A percentile compares a stretch with the other conserved stretches of the same genome.
Conservation (phyloP, 1,140 invertebrate species). For the Muscidifurax raptorellus region DNA sequence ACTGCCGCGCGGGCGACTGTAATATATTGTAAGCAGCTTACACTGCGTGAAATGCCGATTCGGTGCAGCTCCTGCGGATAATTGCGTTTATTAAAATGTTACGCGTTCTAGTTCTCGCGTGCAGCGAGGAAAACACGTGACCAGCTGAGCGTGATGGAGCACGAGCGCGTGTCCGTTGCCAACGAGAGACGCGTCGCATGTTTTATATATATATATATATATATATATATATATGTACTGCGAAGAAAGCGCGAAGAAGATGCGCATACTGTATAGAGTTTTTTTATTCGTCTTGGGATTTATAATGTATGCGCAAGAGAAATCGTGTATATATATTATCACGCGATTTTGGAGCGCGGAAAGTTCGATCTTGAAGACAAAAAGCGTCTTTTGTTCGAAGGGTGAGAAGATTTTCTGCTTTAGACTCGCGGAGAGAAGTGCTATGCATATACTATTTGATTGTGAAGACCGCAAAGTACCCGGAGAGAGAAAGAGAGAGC, state of each 20-base stretch:
- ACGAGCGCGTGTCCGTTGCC: constrained; percentile 26
- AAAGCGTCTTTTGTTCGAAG: no score
- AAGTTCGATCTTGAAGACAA: no score
- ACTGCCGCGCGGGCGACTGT: no score
- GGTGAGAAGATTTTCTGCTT: not conserved
- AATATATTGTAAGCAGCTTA: not conserved
- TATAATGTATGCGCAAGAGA: no score
- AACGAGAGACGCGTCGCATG: not conserved
- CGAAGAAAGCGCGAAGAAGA: constrained; percentile 17
- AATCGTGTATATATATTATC: no score
- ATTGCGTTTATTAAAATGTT: constrained; percentile 73
- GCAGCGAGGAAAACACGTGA: constrained; percentile 53
- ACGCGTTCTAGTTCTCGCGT: constrained; percentile 71
- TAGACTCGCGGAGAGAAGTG: not conserved
- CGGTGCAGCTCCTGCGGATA: constrained; percentile 53
- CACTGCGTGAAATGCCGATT: constrained; percentile 2
- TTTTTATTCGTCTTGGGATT: no score
- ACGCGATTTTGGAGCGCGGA: no score
- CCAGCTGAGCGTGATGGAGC: constrained; percentile 54
- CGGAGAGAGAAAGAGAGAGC: no score
- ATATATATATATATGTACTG: no score
- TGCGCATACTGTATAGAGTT: no score
- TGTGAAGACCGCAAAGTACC: constrained; percentile 8
- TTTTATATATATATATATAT: no score
- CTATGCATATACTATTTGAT: not conserved